phyloP scores from a whole-genome alignment of 2,113 vertebrate genomes.

The Lepus americanus region DNA sequence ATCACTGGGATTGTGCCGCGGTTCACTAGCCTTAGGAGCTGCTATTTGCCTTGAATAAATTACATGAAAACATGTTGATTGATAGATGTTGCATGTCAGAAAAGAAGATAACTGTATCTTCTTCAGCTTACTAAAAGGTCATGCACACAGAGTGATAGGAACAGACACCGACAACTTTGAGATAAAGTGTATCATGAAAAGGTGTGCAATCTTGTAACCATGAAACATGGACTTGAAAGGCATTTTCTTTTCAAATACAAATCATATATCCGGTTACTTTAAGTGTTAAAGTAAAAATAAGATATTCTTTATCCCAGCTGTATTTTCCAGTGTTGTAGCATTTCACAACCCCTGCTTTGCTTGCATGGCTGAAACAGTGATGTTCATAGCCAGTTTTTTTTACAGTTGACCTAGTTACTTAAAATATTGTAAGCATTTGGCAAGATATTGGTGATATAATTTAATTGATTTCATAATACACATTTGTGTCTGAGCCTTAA shows the following conservation, averaged over 20 bases:
- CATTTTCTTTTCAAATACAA: slow-evolving; percentile 87
- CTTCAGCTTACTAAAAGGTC: slow-evolving; percentile 97
- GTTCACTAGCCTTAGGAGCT: slow-evolving; percentile 92
- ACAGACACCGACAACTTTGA: slow-evolving; percentile 92
- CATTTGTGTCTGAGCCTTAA: background rate
- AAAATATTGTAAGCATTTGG: slow-evolving; percentile 1
- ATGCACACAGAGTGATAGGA: slow-evolving; percentile 94
- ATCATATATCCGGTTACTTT: slow-evolving; percentile 86
- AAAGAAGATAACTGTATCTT: slow-evolving; percentile 98
- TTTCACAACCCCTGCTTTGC: background rate
- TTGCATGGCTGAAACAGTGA: background rate
- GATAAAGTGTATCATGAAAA: slow-evolving; percentile 89
- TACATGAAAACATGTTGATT: slow-evolving; percentile 95
- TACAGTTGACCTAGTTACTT: slow-evolving; percentile 27
- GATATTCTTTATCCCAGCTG: background rate
- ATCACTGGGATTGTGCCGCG: slow-evolving; percentile 89
- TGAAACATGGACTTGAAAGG: slow-evolving; percentile 87
- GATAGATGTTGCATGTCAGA: slow-evolving; percentile 97
- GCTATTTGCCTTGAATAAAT: slow-evolving; percentile 95
- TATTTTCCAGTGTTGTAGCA: slow-evolving; percentile 67
- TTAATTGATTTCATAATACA: background rate
- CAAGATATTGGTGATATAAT: background rate
- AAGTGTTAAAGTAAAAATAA: slow-evolving; percentile 79
- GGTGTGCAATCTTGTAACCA: slow-evolving; percentile 84
- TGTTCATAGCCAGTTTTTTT: slow-evolving; percentile 21